Conservation (phyloP, 2,113 vertebrate species). For the Mesoclemmys tuberculata region DNA sequence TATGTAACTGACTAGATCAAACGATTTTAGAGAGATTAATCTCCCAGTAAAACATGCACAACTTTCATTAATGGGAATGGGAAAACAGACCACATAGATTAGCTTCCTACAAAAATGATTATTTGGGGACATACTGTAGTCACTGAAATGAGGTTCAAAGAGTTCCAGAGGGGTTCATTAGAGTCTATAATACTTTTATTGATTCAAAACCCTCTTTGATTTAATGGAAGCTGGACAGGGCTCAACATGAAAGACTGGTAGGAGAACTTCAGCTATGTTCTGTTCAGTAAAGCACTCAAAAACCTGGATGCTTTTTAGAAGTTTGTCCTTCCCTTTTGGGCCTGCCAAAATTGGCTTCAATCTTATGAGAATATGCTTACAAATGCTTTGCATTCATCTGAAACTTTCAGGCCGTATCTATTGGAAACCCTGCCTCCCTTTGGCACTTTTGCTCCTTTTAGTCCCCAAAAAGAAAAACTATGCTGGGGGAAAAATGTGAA, state of each 20-base stretch:
- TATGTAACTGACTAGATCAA: not conserved
- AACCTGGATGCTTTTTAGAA: not conserved
- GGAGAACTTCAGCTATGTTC: not conserved
- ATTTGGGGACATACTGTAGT: not conserved
- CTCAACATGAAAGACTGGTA: not conserved
- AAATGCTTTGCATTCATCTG: constrained; percentile 28
- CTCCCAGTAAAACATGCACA: accelerated
- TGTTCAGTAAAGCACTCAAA: not conserved
- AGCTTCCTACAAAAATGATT: not conserved
- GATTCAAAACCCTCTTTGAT: not conserved
- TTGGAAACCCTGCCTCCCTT: constrained; percentile 58
- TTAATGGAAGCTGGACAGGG: not conserved
- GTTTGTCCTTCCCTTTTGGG: not conserved
- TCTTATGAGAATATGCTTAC: not conserved
- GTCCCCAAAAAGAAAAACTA: constrained; percentile 47
- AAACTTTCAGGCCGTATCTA: constrained; percentile 37
- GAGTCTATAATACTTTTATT: not conserved
- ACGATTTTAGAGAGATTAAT: not conserved
- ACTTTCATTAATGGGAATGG: not conserved
- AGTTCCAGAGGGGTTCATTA: too few relatives aligned
- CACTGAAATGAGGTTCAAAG: not conserved
- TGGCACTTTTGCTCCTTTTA: constrained; percentile 60
- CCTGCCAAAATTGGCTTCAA: not conserved
- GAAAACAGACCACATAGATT: not conserved
- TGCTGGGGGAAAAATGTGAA: not conserved